Conservation (phyloP, 2,797 vertebrate genomes). For the Acridotheres tristis region DNA sequence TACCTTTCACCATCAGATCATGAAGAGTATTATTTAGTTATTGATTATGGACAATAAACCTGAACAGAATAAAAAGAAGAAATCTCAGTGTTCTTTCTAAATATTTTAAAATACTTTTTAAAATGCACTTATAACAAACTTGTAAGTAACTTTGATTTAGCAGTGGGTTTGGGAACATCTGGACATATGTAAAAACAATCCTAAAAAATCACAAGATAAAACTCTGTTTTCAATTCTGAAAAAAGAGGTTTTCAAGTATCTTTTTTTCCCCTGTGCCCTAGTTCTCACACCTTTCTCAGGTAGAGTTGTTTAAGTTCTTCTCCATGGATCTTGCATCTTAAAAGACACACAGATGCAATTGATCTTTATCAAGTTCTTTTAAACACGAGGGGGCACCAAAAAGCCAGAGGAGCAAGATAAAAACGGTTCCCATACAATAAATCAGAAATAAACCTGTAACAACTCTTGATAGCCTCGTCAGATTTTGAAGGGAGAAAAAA, state of each 20-base stretch:
- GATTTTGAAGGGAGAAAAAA: background rate
- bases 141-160: background rate
- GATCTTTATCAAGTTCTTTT: background rate
- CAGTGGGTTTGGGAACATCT: background rate
- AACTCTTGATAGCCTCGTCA: background rate
- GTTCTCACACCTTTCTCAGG: background rate
- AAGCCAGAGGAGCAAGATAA: conserved; percentile 10
- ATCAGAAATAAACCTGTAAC: background rate
- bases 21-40: background rate
- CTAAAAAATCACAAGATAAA: background rate
- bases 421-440: background rate
- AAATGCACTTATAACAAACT: background rate
- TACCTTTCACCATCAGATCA: background rate
- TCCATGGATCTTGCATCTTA: background rate
- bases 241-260: background rate
- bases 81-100: background rate
- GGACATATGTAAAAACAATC: background rate
- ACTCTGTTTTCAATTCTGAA: background rate
- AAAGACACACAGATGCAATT: background rate
- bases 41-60: background rate
- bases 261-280: accelerated
- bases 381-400: conserved; percentile 71
- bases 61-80: background rate
- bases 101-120: background rate
- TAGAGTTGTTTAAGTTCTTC: background rate